These are phyloP conservation scores for Cecidostiba fungosa DNA, from an alignment of 2,888 invertebrate species.

Conservation along the genomic window DNA sequence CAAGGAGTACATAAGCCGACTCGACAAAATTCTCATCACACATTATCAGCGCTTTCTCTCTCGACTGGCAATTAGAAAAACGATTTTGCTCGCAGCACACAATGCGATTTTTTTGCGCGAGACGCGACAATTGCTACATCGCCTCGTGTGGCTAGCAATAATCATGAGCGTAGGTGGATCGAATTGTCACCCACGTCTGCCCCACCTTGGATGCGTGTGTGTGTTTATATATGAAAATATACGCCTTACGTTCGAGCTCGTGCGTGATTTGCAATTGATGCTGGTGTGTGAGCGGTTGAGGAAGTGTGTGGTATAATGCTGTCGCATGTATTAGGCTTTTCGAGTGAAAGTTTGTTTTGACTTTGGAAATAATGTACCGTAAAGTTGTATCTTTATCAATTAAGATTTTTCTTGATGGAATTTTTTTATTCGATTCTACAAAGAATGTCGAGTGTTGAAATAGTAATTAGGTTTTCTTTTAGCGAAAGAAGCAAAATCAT, in stretches of 20 bases:
- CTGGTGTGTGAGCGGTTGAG: not conserved
- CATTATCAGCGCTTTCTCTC: not conserved
- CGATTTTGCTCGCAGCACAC: constrained; percentile 6
- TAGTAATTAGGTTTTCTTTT: not conserved
- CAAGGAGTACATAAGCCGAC: not conserved
- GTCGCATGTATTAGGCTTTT: not conserved
- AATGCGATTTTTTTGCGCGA: not conserved
- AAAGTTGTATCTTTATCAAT: not conserved
- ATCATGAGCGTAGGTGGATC: constrained; percentile 72
- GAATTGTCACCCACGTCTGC: constrained; percentile 74
- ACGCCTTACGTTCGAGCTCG: not conserved
- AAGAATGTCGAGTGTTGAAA: not conserved
- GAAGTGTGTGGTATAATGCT: not conserved
- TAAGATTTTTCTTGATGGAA: not conserved
- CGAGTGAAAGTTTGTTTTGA: constrained; percentile 9
- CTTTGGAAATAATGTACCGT: not conserved
- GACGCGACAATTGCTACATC: constrained; percentile 30
- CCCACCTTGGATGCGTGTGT: not conserved
- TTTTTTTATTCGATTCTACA: not conserved
- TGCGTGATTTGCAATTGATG: not conserved
- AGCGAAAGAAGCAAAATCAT: not conserved
- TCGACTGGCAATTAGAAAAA: constrained; percentile 31
- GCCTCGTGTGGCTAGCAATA: constrained; percentile 48
- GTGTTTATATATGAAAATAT: constrained; percentile 2
- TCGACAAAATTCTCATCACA: not conserved